phyloP scores from a whole-genome alignment of 2,888 invertebrate species.

The Tiliacea aurago region DNA sequence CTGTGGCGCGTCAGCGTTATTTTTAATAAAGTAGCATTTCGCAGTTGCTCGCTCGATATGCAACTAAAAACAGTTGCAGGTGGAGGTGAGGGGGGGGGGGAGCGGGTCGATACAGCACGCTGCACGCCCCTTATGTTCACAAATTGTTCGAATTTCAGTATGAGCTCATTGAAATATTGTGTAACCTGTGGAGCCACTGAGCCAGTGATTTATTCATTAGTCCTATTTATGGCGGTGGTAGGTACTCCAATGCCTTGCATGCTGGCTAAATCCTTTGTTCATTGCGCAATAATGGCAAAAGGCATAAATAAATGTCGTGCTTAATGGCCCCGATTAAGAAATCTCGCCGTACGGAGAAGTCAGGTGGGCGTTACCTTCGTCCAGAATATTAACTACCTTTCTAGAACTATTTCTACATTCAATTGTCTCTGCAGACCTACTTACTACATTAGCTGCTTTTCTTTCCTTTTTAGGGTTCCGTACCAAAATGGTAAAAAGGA shows the following conservation, averaged over 20 bases:
- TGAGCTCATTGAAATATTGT: constrained; percentile 61
- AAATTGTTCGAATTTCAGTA: constrained; percentile 64
- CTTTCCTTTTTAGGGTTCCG: too few species aligned
- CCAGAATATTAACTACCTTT: constrained; percentile 56
- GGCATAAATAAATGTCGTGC: constrained; percentile 56
- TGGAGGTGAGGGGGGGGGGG: constrained; percentile 37
- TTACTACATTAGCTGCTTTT: constrained; percentile 39
- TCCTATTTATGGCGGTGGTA: constrained; percentile 40
- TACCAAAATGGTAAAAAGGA: too few species aligned
- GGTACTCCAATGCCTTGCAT: constrained; percentile 40
- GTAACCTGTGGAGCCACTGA: constrained; percentile 62
- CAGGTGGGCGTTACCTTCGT: constrained; percentile 53
- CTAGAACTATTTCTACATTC: constrained; percentile 45
- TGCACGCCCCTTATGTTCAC: constrained; percentile 54
- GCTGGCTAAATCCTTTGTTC: constrained; percentile 54
- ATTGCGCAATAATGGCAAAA: constrained; percentile 37
- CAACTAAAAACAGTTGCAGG: constrained; percentile 65
- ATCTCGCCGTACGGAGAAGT: constrained; percentile 43
- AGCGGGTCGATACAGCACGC: constrained; percentile 65
- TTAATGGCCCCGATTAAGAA: constrained; percentile 62
- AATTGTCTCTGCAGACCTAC: constrained; percentile 48
- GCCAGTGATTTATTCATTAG: constrained; percentile 62
- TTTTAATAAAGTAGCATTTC: constrained; percentile 51
- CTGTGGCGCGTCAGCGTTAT: constrained; percentile 45
- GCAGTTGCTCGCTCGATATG: constrained; percentile 47